Conservation (phyloP, 2,113 vertebrate genomes). For the Leptocoma aspasia region DNA sequence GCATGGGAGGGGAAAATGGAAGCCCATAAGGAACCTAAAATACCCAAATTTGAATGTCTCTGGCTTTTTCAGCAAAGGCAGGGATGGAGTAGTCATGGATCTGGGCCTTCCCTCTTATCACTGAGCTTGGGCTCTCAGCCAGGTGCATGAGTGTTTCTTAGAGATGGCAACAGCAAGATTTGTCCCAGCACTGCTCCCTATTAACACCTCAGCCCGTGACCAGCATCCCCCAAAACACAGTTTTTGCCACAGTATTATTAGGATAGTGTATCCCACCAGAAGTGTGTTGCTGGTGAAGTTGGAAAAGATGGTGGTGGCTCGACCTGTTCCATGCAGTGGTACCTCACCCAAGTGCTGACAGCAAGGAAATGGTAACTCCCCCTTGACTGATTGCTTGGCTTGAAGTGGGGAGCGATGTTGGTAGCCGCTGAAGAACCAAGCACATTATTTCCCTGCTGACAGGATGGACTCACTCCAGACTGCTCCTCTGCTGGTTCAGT, state of each 20-base stretch:
- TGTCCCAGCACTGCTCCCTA: background rate
- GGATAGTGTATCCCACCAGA: background rate
- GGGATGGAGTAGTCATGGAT: background rate
- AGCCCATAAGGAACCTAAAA: background rate
- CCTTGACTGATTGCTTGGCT: background rate
- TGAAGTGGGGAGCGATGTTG: background rate
- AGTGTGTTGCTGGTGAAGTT: fast-evolving
- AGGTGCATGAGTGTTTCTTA: background rate
- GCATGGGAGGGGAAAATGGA: background rate
- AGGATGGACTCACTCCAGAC: background rate
- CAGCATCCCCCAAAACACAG: background rate
- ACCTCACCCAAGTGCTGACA: background rate
- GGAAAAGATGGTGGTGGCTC: background rate
- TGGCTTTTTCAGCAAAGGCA: background rate
- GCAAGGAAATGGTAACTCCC: background rate
- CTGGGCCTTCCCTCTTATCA: background rate
- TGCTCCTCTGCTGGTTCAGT: background rate
- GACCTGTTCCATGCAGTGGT: background rate
- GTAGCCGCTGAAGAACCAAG: background rate
- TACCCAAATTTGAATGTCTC: background rate
- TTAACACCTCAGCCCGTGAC: background rate
- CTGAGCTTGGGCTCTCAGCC: background rate
- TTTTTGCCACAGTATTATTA: background rate
- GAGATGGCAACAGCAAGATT: background rate
- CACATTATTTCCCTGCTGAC: background rate